Conservation (phyloP, 2,113 vertebrate species). For the Circaetus gallicus region DNA sequence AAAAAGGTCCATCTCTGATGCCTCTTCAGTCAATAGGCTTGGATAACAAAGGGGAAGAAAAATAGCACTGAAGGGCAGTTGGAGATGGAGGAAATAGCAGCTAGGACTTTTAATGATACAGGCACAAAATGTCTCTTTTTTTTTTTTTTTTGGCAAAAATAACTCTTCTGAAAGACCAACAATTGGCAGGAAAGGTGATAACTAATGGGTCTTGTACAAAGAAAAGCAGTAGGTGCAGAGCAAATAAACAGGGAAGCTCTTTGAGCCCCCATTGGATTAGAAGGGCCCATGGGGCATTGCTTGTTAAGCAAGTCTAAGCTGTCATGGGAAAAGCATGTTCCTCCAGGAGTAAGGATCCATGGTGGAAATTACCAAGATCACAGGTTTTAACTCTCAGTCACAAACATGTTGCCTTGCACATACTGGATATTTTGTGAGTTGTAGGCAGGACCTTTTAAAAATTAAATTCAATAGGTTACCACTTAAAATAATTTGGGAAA, state of each 20-base stretch:
- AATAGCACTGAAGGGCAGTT: not conserved
- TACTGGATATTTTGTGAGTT: not conserved
- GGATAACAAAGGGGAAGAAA: not conserved
- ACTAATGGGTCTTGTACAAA: not conserved
- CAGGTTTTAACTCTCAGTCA: not conserved
- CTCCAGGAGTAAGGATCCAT: not conserved
- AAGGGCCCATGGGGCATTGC: too few relatives aligned
- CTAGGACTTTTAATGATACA: not conserved
- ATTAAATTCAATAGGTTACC: not conserved
- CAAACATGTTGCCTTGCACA: not conserved
- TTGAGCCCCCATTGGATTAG: not conserved
- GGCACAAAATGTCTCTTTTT: not conserved
- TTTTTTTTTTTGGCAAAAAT: not conserved
- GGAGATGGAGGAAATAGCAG: not conserved
- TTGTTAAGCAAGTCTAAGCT: not conserved
- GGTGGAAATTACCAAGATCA: not conserved
- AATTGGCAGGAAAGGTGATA: not conserved
- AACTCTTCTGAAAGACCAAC: not conserved
- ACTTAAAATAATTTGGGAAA: not conserved
- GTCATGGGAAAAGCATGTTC: not conserved
- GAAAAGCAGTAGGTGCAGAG: not conserved
- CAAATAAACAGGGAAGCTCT: not conserved
- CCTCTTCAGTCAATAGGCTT: not conserved
- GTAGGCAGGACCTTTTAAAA: not conserved
- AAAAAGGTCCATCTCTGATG: not conserved